These are phyloP conservation scores for Campodea augens DNA, from an alignment of 1,140 invertebrate genomes.

Conservation along the genomic window DNA sequence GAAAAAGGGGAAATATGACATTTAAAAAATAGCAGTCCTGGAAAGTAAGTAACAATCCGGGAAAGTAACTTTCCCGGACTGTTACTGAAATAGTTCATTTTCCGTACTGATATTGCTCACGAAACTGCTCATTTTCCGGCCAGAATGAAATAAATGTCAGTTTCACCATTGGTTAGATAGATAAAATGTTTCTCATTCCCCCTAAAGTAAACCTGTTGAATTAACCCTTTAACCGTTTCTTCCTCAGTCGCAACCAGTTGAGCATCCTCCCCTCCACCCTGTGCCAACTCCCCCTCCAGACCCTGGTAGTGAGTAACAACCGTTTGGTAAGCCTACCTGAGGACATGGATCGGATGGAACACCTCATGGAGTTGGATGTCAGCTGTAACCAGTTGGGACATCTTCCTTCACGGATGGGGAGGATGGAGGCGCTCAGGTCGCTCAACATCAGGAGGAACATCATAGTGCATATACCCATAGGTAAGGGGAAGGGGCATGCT, in stretches of 20 bases:
- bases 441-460: constrained; percentile 69
- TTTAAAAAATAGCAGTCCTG: too few relatives aligned
- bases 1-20: too few relatives aligned
- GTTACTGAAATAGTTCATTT: too few relatives aligned
- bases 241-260: constrained; percentile 68
- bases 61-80: too few relatives aligned
- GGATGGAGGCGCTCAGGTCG: constrained; percentile 47
- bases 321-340: constrained; percentile 63
- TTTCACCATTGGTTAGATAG: too few relatives aligned
- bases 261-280: constrained; percentile 61
- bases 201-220: not conserved
- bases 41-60: too few relatives aligned
- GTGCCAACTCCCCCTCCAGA: constrained; percentile 53
- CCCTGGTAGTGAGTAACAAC: constrained; percentile 69
- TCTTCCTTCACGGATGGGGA: constrained; percentile 65
- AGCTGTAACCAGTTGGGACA: constrained; percentile 79
- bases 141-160: too few relatives aligned
- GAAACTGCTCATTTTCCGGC: too few relatives aligned
- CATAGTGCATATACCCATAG: constrained; percentile 65
- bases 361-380: constrained; percentile 70
- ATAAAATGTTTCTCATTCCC: not conserved
- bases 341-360: constrained; percentile 63
- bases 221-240: constrained; percentile 9
- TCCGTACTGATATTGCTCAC: too few relatives aligned
- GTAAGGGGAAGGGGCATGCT: too few relatives aligned